Evolutionary conservation across 1,140 invertebrate species (phyloP), one percentile per base, ranked within the genome.

Genomic region (Drosophila pandora): DNA sequence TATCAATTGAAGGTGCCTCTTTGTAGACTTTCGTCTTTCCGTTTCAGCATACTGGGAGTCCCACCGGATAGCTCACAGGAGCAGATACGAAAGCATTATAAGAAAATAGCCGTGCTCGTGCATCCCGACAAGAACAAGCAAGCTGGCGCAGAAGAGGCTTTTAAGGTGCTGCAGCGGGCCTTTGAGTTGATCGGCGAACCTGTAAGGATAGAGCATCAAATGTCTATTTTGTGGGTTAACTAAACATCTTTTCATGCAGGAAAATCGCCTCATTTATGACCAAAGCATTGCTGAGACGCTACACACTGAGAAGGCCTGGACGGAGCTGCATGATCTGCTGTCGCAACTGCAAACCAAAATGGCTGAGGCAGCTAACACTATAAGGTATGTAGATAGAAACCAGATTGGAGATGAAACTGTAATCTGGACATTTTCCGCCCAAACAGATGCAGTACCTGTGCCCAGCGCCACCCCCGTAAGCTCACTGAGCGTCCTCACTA

Each of bases 121-220:
- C 97, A 99, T 94, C 98, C 97, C 0, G 97, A 98, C 90, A 98
- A 99, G 93, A 98, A 98, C 93, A 96, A 95, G 88, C 96, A 97
- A 91, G 96, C 96, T 8, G 97, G 98, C 50, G 97, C 98, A 7
- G 97, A 98, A 91, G 97, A 99, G 93, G 97, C 97, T 25, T 99
- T 99, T 91, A 98, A 98, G 93, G 98, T 98, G 90, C 93, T 98
- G 71, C 97, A 97, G 69, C 96, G 97, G 91, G 97, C 97, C 23
- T 98, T 99, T 93, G 97, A 98, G 91, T 94, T 98, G 79, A 98
- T 99, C 81, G 97, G 97, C 12, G 97, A 98, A 93, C 96, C 97
- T 77, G 97, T 97, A 91, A 93, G 91, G 74, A 43, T 23, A 47
- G 2, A 47, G 3, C 7, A 53, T 28, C 52, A 41, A 48, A 13